Evolutionary conservation across 2,888 invertebrate species (phyloP), one percentile per base, ranked within the genome.

Genomic region (Lithophane ornitopus): DNA sequence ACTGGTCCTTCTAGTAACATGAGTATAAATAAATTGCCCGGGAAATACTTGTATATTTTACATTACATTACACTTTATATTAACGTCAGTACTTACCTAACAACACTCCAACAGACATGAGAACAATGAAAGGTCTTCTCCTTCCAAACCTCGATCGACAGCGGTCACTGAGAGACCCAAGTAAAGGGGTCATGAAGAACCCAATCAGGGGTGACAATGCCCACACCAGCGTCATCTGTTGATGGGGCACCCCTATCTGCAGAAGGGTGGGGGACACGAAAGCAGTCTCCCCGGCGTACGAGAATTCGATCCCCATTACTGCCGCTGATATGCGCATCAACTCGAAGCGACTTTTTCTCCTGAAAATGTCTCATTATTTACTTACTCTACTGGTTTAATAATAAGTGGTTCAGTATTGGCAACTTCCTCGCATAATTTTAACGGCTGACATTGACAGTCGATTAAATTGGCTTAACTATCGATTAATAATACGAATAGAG

Each of bases 301-400:
- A 99, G 94, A 99, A 99, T 93, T 99, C 99, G 76, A 99, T 99
- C 2, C 99, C 99, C 98, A 99, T 99, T 0, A 99, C 99, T 0
- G 99, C 99, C 0, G 99, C 98, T 34, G 99, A 99, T 84, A 99
- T 97, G 16, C 98, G 97, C 85, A 99, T 97, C 86, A 99, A 94
- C 93, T 99, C 99, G 69, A 97, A 94, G 28, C 98, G 97, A 22
- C 98, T 98, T 96, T 99, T 99, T 84, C 97, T 96, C 94, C 98
- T 98, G 92, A 59, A 79, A 81, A 41, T 54, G 2, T 26, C 12
- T 0, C 2, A 41, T 22, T 56, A 22, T 63, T 72, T n/a, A 72
- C 19, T 54, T 44, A 67, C 9, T 19, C 28, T n/a, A n/a, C 70
- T 28, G 26, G 12, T 34, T 19, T n/a, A n/a, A 11, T 22, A n/a